Percentiles rank a stretch among this genome's conserved stretches.
phyloP scores from a whole-genome alignment of 2,797 vertebrate species.

The Telmatherina bonti region DNA sequence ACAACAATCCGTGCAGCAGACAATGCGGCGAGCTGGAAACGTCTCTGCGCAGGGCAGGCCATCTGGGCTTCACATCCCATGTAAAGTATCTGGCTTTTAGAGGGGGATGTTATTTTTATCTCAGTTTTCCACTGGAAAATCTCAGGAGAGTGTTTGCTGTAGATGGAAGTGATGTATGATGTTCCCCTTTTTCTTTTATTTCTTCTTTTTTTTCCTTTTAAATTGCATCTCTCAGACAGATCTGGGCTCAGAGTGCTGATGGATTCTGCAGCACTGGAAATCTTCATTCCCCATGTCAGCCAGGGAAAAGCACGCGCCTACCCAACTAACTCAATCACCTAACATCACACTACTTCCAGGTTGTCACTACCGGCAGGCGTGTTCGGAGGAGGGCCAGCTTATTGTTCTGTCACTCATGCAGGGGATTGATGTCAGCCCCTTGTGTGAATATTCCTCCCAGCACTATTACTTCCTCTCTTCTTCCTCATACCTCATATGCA shows the following conservation, averaged over 20 bases:
- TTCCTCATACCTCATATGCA: conserved; percentile 86
- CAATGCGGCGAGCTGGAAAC: conserved; percentile 45
- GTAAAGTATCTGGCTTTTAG: conserved; percentile 37
- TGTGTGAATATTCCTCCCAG: conserved; percentile 40
- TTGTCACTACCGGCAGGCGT: conserved; percentile 40
- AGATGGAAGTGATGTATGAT: conserved; percentile 71
- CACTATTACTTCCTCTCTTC: conserved; percentile 27
- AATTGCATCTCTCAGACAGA: conserved; percentile 56
- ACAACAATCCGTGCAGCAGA: conserved; percentile 39
- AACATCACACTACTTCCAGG: conserved; percentile 56
- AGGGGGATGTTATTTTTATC: conserved; percentile 52
- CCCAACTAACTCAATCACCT: conserved; percentile 39
- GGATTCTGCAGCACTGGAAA: conserved; percentile 58
- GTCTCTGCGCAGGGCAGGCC: conserved; percentile 43
- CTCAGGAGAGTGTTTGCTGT: conserved; percentile 60
- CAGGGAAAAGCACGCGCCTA: conserved; percentile 47
- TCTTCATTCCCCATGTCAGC: conserved; percentile 64
- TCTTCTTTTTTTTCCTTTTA: conserved; percentile 27
- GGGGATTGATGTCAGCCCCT: conserved; percentile 43
- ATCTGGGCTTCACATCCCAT: conserved; percentile 22
- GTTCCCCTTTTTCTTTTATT: conserved; percentile 58
- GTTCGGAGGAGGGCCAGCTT: conserved; percentile 45
- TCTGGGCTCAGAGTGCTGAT: conserved; percentile 41
- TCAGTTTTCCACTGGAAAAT: conserved; percentile 37
- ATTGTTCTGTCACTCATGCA: conserved; percentile 57